These are phyloP conservation scores for Drosophila peninsularis DNA, from an alignment of 2,888 invertebrate genomes.

Conservation along the genomic window DNA sequence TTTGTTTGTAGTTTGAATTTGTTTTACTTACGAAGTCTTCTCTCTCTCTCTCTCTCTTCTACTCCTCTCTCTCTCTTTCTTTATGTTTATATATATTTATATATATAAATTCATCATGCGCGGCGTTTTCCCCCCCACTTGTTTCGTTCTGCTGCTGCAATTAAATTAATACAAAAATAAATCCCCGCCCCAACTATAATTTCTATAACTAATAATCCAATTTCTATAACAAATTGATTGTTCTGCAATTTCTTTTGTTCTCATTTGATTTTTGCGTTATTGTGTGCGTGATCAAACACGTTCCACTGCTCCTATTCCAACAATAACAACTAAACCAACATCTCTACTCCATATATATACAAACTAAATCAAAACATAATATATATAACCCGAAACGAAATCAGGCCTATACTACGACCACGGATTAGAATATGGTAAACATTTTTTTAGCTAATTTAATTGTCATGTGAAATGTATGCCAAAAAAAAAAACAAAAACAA, in stretches of 20 bases:
- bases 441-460: constrained; percentile 82
- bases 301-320: constrained; percentile 23
- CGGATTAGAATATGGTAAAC: constrained; percentile 97
- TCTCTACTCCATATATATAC: constrained; percentile 22
- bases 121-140: constrained; percentile 16
- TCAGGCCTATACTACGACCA: constrained; percentile 93
- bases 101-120: constrained; percentile 23
- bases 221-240: constrained; percentile 5
- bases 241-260: constrained; percentile 16
- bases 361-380: constrained; percentile 24
- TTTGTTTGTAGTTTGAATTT: constrained; percentile 48
- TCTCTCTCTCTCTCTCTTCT: constrained; percentile 29
- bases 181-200: constrained; percentile 1
- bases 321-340: constrained; percentile 22
- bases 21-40: constrained; percentile 36
- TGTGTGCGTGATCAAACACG: constrained; percentile 48
- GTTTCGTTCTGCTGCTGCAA: constrained; percentile 34
- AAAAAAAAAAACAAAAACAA: constrained; percentile 13
- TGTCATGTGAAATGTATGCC: constrained; percentile 60
- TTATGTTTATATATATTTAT: constrained; percentile 9
- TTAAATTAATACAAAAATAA: background rate
- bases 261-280: constrained; percentile 24
- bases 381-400: constrained; percentile 58
- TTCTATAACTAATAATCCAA: constrained; percentile 13
- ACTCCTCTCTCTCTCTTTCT: constrained; percentile 20